Evolutionary conservation across 2,888 invertebrate species (phyloP), one percentile per base, ranked within the genome.

Genomic region (Megalurothrips usitatus): DNA sequence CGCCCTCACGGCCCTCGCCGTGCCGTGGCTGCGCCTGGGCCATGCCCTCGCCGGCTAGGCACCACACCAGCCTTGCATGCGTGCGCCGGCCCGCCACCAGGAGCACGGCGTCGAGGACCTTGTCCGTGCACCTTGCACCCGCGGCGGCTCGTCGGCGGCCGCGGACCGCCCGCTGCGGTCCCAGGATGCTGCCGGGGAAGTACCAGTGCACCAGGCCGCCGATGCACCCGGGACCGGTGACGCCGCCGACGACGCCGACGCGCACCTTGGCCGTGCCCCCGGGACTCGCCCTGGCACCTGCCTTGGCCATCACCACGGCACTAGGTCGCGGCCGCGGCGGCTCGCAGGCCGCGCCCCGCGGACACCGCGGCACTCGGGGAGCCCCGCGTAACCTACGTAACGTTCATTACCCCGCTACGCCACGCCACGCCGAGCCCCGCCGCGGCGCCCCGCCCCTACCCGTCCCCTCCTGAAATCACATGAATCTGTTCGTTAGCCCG

Each of bases 401-500:
- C 58, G 58, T n/a, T 58, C 52, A 52, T 52, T 52, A 52, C 14
- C 52, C 52, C 52, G 12, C 52, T 9, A 52, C 52, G 34, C 34
- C 6, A 43, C 34, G 34, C 34, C 34, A 43, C 2, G 34, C 34
- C 34, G 3, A 4, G 34, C 34, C 34, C 34, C 6, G 34, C 2
- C 34, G 34, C 34, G 34, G 34, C 34, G 34, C 34, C 68, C 23
- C 26, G 11, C 68, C 68, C 10, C 23, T 23, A 4, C 68, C 68
- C 23, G 63, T 2, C 68, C 26, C 68, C 34, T 43, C 68, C 10
- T 58, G 58, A 75, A 75, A 75, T 75, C 68, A 75, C 68, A 75
- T 75, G 68, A 75, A 75, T 75, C 68, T 75, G 68, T 75, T 75
- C 68, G 68, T 75, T 75, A 75, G 68, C 68, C 68, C 23, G 68